These are phyloP conservation scores for Cephalopholis sonnerati DNA, from an alignment of 2,113 vertebrate genomes.

Conservation along the genomic window DNA sequence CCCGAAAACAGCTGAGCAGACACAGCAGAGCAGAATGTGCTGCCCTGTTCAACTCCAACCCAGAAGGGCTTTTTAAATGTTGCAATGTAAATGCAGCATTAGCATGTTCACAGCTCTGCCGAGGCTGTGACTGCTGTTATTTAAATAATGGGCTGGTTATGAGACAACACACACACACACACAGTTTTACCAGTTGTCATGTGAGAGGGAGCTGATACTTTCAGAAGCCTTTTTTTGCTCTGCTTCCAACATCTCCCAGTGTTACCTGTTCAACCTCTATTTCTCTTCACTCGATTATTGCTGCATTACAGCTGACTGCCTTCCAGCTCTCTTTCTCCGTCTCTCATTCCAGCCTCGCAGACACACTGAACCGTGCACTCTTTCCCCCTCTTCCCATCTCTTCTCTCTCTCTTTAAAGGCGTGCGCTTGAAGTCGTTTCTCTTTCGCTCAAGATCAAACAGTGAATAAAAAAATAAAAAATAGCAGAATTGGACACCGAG, in stretches of 20 bases:
- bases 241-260: conserved; percentile 6
- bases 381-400: conserved; percentile 40
- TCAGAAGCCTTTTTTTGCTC: conserved; percentile 2
- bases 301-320: conserved; percentile 63
- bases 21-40: conserved; percentile 63
- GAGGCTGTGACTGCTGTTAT: conserved; percentile 36
- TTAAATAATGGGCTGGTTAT: conserved; percentile 40
- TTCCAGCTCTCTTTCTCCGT: conserved; percentile 29
- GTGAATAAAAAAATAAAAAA: conserved; percentile 6
- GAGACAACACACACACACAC: conserved; percentile 22
- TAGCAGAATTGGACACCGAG: conserved; percentile 32
- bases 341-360: conserved; percentile 52
- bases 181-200: conserved; percentile 22
- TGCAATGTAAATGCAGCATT: conserved; percentile 67
- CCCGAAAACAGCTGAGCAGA: conserved; percentile 46
- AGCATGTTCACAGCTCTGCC: conserved; percentile 26
- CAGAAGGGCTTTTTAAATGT: conserved; percentile 61
- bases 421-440: conserved; percentile 27
- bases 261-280: conserved; percentile 32
- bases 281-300: conserved; percentile 51
- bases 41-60: conserved; percentile 53
- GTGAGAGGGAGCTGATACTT: conserved; percentile 18
- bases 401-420: conserved; percentile 19
- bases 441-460: conserved; percentile 50
- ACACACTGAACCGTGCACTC: conserved; percentile 45